phyloP scores from a whole-genome alignment of 2,113 vertebrate genomes.

The Anarhynchus alexandrinus region DNA sequence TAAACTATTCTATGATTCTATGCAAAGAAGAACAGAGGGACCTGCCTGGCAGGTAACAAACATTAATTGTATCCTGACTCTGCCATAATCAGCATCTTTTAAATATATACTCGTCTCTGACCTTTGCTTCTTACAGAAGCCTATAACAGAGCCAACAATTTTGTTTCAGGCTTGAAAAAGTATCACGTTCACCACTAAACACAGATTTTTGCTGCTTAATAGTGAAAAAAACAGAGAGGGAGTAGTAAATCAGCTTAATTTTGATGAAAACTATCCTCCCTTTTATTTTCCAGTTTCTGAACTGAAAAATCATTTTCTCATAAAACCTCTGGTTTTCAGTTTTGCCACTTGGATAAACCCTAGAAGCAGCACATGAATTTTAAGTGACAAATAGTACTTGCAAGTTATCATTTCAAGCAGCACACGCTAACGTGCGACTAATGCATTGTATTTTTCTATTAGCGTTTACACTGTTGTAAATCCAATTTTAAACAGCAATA shows the following conservation, averaged over 20 bases:
- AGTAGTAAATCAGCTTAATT: not conserved
- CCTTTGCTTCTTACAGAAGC: not conserved
- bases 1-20: not conserved
- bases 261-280: not conserved
- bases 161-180: not conserved
- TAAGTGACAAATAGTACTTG: not conserved
- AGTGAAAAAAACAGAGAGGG: not conserved
- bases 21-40: not conserved
- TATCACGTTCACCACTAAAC: not conserved
- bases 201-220: not conserved
- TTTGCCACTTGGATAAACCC: not conserved
- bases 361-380: not conserved
- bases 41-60: not conserved
- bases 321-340: not conserved
- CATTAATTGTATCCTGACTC: not conserved
- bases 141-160: not conserved
- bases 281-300: not conserved
- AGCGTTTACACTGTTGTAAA: not conserved
- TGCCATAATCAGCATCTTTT: not conserved
- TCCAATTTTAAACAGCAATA: not conserved
- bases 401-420: not conserved
- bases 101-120: not conserved
- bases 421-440: rapidly evolving
- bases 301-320: not conserved
- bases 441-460: not conserved